Conservation (phyloP, 2,888 invertebrate species). For the Sepioteuthis lessoniana region DNA sequence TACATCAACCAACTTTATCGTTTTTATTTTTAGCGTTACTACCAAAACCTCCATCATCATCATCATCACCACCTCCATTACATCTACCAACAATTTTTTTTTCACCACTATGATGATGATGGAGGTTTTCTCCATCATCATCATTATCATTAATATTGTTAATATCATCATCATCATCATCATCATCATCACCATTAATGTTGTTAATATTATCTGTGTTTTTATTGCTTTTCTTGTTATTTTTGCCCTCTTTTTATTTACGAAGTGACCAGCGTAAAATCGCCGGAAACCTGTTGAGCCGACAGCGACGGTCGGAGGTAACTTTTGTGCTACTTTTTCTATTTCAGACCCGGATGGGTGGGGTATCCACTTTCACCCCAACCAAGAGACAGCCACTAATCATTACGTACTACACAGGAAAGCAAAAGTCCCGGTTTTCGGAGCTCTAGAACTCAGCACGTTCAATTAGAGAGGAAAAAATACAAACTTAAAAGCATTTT, state of each 20-base stretch:
- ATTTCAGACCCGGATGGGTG: constrained; percentile 47
- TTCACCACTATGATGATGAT: too few species aligned
- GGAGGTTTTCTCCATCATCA: too few species aligned
- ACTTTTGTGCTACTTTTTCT: constrained; percentile 34
- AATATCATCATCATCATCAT: too few species aligned
- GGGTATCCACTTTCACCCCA: constrained; percentile 47
- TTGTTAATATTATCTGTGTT: background rate
- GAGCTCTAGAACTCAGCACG: constrained; percentile 48
- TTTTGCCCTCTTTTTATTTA: background rate
- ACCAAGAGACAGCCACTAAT: constrained; percentile 47
- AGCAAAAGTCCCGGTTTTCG: constrained; percentile 48
- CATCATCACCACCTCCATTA: too few species aligned
- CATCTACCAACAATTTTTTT: too few species aligned
- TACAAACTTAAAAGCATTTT: background rate
- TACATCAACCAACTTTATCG: too few species aligned
- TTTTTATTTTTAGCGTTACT: too few species aligned
- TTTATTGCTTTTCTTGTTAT: background rate
- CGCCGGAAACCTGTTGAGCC: background rate
- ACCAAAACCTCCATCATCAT: too few species aligned
- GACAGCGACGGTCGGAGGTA: constrained; percentile 33
- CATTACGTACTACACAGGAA: constrained; percentile 45
- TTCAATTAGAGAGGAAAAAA: constrained; percentile 15
- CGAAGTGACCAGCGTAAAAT: constrained; percentile 6
- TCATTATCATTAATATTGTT: too few species aligned
- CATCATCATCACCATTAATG: too few species aligned